phyloP scores from a whole-genome alignment of 1,140 invertebrate genomes.

The Eciton burchellii region DNA sequence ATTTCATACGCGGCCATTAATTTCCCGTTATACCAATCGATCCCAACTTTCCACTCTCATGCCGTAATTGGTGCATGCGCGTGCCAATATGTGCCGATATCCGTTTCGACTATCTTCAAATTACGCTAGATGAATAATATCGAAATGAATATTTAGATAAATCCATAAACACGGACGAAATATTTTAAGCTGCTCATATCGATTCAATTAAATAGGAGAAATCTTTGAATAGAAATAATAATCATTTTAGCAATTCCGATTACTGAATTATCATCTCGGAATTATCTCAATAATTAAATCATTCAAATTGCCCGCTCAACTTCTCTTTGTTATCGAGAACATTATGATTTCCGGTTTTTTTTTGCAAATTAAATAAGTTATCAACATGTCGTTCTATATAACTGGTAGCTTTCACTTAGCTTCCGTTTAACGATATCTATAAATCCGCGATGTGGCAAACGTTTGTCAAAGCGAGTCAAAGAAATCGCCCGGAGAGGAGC shows the following conservation, averaged over 20 bases:
- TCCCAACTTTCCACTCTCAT: constrained; percentile 66
- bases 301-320: no score
- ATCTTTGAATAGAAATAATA: no score
- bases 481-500: constrained; percentile 1
- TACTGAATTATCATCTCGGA: no score
- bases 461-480: neutral
- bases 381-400: neutral
- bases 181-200: neutral
- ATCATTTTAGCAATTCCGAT: no score
- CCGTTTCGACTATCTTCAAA: constrained; percentile 56
- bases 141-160: constrained; percentile 18
- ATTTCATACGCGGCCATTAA: constrained; percentile 73
- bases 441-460: neutral
- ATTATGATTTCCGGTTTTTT: no score
- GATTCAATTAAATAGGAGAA: neutral
- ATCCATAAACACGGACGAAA: neutral
- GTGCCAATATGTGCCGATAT: constrained; percentile 42
- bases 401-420: neutral
- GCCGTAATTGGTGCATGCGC: constrained; percentile 59
- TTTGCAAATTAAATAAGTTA: no score
- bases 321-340: no score
- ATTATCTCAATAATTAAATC: no score
- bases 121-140: constrained; percentile 64
- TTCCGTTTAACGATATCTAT: neutral
- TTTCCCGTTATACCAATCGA: constrained; percentile 71